Evolutionary conservation across 2,888 invertebrate species (phyloP), one percentile per base, ranked within the genome.

Genomic region (Drosophila nr. perissopoda): DNA sequence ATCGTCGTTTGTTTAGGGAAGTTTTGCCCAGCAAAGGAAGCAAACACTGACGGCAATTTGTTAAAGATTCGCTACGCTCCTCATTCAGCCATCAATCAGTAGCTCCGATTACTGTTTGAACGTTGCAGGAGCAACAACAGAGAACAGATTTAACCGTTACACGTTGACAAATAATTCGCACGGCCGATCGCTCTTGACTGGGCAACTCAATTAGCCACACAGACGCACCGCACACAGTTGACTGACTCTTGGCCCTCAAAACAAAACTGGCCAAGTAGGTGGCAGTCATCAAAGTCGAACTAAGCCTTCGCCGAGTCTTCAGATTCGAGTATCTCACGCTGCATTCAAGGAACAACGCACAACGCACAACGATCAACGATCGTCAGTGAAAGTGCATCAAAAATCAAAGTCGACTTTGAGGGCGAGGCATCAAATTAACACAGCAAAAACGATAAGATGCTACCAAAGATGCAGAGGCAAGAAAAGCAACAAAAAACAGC

Each of bases 161-260:
- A 78, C 34, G 75, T 87, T 89, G 86, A 83, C 87, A 88, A 87
- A 88, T 76, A 83, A 86, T 87, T 87, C 87, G 88, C 87, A 87
- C 90, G 88, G 82, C 83, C 82, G 71, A 85, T 60, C 76, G 73
- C 54, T 82, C 73, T 56, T 38, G 59, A 67, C 76, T 82, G 85
- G 80, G 82, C 89, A 90, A 86, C 89, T 88, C 84, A 88, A 88
- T 88, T 90, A 88, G 83, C 76, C 89, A 67, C 85, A 82, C 80
- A 81, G 81, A 83, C 65, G 66, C 74, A 76, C 68, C 73, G 76
- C 74, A 36, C 73, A 68, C 89, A 87, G 81, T 87, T 89, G 85
- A 85, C 82, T 89, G 88, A 74, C 25, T 82, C 82, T 57, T 40
- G 57, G 33, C 45, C 76, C 42, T 40, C 45, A 45, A 45, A 58